Conservation (phyloP, 1,140 invertebrate species). For the Drosophila repleta region DNA sequence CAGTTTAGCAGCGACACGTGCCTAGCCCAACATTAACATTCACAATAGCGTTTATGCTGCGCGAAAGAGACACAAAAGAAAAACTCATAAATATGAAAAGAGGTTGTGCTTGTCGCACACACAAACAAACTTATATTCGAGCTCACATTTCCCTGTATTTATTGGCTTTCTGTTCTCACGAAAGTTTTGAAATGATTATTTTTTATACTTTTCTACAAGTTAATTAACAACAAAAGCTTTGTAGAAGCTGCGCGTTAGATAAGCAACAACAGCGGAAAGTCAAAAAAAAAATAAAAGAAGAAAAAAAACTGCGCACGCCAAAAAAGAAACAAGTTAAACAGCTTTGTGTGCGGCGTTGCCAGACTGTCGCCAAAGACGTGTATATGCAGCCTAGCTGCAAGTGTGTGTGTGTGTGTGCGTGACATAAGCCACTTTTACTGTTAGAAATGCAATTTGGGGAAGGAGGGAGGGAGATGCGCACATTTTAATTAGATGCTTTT, state of each 20-base stretch:
- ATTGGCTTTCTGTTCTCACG: slow-evolving; percentile 34
- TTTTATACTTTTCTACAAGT: slow-evolving; percentile 36
- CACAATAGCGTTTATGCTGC: slow-evolving; percentile 13
- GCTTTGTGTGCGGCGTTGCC: slow-evolving; percentile 71
- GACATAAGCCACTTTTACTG: slow-evolving; percentile 82
- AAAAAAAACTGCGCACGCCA: slow-evolving; percentile 73
- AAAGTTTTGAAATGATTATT: slow-evolving; percentile 36
- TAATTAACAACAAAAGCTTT: slow-evolving; percentile 48
- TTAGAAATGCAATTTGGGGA: slow-evolving; percentile 66
- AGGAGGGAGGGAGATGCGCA: slow-evolving; percentile 44
- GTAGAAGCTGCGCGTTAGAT: slow-evolving; percentile 28
- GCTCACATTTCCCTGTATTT: slow-evolving; percentile 48
- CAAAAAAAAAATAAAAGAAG: slow-evolving; percentile 39
- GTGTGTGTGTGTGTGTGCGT: slow-evolving; percentile 49
- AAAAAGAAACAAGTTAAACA: slow-evolving; percentile 82
- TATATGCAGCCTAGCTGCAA: slow-evolving; percentile 18
- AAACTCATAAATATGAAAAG: slow-evolving; percentile 12
- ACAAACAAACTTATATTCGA: slow-evolving; percentile 28
- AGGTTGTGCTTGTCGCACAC: not conserved
- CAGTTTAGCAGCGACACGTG: slow-evolving; percentile 24
- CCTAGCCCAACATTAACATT: slow-evolving; percentile 7
- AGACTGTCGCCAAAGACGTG: slow-evolving; percentile 57
- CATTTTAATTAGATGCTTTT: slow-evolving; percentile 30
- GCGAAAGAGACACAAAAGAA: not conserved
- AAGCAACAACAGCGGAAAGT: slow-evolving; percentile 48